phyloP scores from a whole-genome alignment of 2,888 invertebrate genomes.

The Eupeodes latifasciatus region DNA sequence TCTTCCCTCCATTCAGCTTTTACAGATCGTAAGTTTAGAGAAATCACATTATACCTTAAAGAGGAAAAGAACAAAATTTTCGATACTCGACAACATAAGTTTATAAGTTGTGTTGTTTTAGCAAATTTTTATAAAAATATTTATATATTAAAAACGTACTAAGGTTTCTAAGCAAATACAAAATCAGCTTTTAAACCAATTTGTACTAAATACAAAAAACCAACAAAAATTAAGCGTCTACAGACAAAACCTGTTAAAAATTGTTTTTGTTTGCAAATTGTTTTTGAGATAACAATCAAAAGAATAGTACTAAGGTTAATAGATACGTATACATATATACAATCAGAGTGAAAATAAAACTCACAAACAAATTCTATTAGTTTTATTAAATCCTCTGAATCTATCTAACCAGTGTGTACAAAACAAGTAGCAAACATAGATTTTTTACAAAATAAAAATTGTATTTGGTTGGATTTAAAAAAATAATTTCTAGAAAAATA shows the following conservation, averaged over 20 bases:
- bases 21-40: slow-evolving; percentile 71
- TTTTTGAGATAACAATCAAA: slow-evolving; percentile 79
- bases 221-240: slow-evolving; percentile 37
- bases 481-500: slow-evolving; percentile 39
- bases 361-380: slow-evolving; percentile 47
- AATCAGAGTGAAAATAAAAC: slow-evolving; percentile 45
- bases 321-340: slow-evolving; percentile 48
- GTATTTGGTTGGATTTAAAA: slow-evolving; percentile 68
- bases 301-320: slow-evolving; percentile 83
- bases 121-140: slow-evolving; percentile 41
- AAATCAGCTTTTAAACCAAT: slow-evolving; percentile 63
- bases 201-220: slow-evolving; percentile 33
- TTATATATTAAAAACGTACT: slow-evolving; percentile 37
- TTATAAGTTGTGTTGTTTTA: slow-evolving; percentile 64
- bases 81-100: slow-evolving; percentile 59
- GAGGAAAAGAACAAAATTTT: slow-evolving; percentile 30
- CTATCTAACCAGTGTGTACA: slow-evolving; percentile 82
- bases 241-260: slow-evolving; percentile 47
- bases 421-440: slow-evolving; percentile 83
- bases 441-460: slow-evolving; percentile 77
- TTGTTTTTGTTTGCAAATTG: slow-evolving; percentile 84
- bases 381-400: slow-evolving; percentile 71
- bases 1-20: slow-evolving; percentile 68
- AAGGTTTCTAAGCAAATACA: slow-evolving; percentile 61
- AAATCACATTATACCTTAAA: slow-evolving; percentile 29